Percentiles rank a stretch among this genome's conserved stretches.
These are phyloP conservation scores for Carapus acus DNA, from an alignment of 2,797 vertebrate genomes.

Conservation along the genomic window DNA sequence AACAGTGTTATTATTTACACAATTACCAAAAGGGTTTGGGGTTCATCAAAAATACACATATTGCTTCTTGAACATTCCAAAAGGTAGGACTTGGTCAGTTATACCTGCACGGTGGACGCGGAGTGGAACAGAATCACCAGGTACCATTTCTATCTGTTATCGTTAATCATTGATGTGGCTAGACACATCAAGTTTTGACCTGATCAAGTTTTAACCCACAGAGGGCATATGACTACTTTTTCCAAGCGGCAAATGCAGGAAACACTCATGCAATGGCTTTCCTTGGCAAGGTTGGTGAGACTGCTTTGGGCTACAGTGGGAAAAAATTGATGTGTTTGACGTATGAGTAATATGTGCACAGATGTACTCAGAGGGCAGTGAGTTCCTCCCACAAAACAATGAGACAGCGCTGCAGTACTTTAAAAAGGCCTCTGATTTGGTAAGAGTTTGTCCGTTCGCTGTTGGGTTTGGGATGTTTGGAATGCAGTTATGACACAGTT, in stretches of 20 bases:
- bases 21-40: no score
- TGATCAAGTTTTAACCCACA: no score
- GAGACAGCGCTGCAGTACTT: conserved; percentile 97
- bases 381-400: conserved; percentile 91
- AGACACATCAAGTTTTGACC: no score
- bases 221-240: conserved; percentile 98
- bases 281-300: conserved; percentile 85
- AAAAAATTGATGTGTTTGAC: no score
- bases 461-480: neutral
- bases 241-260: conserved; percentile 94
- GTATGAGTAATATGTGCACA: no score
- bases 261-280: conserved; percentile 98
- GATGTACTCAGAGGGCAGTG: conserved; percentile 99
- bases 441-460: conserved; percentile 53
- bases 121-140: conserved; percentile 97
- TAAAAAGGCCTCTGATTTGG: conserved; percentile 97
- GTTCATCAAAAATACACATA: no score
- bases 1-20: no score
- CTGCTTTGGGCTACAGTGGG: neutral
- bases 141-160: conserved; percentile 57
- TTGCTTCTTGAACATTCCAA: no score
- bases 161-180: neutral
- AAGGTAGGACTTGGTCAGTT: conserved; percentile 95
- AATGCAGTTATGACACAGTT: no score
- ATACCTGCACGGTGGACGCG: conserved; percentile 92